Percentiles rank a stretch among this genome's conserved stretches.
Evolutionary conservation across 1,140 invertebrate species (phyloP).

Genomic region (Brachionus angularis): DNA sequence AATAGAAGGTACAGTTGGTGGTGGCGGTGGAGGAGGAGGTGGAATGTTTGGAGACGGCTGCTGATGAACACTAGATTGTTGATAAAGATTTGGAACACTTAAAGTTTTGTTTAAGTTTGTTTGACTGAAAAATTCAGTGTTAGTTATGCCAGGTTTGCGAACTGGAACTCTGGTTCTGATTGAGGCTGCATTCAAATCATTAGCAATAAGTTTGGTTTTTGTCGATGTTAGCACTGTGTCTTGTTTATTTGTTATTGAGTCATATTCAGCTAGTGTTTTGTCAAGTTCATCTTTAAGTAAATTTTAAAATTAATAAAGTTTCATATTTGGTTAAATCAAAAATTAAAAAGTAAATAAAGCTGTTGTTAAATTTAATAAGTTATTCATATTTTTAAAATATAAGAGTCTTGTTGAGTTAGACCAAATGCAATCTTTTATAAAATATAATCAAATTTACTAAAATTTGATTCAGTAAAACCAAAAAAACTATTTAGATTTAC

Average conservation of each 20-base stretch:
- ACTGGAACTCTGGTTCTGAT: slow-evolving; percentile 33
- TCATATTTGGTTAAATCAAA: too few relatives aligned
- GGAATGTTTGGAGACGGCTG: slow-evolving; percentile 26
- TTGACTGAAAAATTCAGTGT: slow-evolving; percentile 6
- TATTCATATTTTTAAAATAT: too few relatives aligned
- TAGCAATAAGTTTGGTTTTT: slow-evolving; percentile 6
- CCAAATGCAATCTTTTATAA: too few relatives aligned
- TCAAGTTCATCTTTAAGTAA: slow-evolving; percentile 11
- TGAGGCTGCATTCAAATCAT: slow-evolving; percentile 27
- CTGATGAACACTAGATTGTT: neutral
- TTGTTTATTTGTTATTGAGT: neutral
- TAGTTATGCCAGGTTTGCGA: slow-evolving; percentile 24
- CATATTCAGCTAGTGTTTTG: slow-evolving; percentile 28
- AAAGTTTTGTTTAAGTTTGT: neutral
- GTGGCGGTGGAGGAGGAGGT: slow-evolving; percentile 1
- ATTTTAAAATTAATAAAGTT: too few relatives aligned
- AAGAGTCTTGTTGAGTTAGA: too few relatives aligned
- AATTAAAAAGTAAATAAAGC: too few relatives aligned
- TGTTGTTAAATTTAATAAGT: too few relatives aligned
- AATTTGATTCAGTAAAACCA: too few relatives aligned
- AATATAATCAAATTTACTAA: too few relatives aligned
- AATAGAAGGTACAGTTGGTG: slow-evolving; percentile 7
- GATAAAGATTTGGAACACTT: slow-evolving; percentile 10
- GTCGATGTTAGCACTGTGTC: neutral
- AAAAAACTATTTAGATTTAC: too few relatives aligned